Evolutionary conservation across 2,113 vertebrate species (phyloP), one percentile per base, ranked within the genome.

Genomic region (Campylomormyrus numenius): DNA sequence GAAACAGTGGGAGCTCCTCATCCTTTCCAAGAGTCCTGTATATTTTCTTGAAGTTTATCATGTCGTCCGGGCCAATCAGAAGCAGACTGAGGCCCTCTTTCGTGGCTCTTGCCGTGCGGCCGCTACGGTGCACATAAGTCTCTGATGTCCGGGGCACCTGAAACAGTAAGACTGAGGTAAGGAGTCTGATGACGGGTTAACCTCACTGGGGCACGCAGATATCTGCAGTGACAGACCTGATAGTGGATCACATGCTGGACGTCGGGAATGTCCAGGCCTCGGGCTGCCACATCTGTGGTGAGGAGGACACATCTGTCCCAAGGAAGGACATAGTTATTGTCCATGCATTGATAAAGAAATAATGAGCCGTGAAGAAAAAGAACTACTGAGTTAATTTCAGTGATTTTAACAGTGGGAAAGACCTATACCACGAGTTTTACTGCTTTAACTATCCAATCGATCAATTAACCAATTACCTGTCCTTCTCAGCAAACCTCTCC

Each of bases 231-330:
- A 45, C 48, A 70, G 92, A 98, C 98, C 97, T 99, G 98, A 94
- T 99, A 99, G 93, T 99, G 98, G 91, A 99, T 97, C 92, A 99
- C 98, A 90, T 99, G 97, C 88, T 98, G 97, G 39, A 99, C 97
- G 13, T 98, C 94, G 84, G 98, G 98, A 94, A 99, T 98, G 90
- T 99, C 98, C 89, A 99, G 96, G 62, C 98, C 98, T 93, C 98
- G 96, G 90, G 98, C 98, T 35, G 98, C 98, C 87, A 99, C 98
- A 90, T 99, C 98, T 84, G 98, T 99, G 24, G 98, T 98, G 92
- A 99, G 95, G 39, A 99, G 96, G 89, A 99, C 95, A 93, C 96
- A 98, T 89, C 98, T 99, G 94, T 91, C 88, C 92, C 89, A 58
- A 88, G 27, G 42, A 87, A 84, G 8, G 39, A 85, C 27, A 45